Evolutionary conservation across 2,113 vertebrate genomes (phyloP).

Genomic region (Riparia riparia): DNA sequence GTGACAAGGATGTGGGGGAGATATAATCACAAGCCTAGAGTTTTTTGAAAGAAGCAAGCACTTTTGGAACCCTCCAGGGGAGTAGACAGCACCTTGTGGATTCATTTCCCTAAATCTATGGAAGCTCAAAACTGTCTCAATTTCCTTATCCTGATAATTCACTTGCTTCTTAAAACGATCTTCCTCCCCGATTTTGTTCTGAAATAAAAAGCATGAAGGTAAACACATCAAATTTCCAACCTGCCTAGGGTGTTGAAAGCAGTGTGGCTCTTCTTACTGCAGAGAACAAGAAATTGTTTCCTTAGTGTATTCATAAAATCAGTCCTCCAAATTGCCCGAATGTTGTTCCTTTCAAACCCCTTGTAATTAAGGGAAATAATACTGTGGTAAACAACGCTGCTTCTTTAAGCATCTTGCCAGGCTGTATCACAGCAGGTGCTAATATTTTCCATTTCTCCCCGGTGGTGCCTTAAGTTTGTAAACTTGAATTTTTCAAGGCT

Average conservation of each 20-base stretch:
- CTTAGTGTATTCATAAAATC: neutral
- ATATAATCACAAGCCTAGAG: neutral
- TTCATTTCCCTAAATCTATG: neutral
- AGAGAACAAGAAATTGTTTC: neutral
- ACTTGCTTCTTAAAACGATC: neutral
- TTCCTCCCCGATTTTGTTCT: accelerated
- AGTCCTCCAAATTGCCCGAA: neutral
- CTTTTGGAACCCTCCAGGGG: neutral
- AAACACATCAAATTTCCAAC: neutral
- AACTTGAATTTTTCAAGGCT: neutral
- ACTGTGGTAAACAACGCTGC: neutral
- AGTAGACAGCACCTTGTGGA: neutral
- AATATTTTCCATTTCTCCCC: neutral
- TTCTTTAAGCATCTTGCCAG: neutral
- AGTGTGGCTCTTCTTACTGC: neutral
- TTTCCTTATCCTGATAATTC: neutral
- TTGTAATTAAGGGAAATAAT: neutral
- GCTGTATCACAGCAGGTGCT: neutral
- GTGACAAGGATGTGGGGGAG: neutral
- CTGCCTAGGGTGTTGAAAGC: neutral
- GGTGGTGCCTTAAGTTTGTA: neutral
- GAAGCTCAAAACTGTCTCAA: accelerated
- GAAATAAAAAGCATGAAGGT: neutral
- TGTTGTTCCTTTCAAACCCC: neutral
- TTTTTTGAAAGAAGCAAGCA: neutral